A percentile compares a stretch with the other conserved stretches of the same genome.
phyloP scores from a whole-genome alignment of 2,888 invertebrate species.

The Pimpla rufipes region DNA sequence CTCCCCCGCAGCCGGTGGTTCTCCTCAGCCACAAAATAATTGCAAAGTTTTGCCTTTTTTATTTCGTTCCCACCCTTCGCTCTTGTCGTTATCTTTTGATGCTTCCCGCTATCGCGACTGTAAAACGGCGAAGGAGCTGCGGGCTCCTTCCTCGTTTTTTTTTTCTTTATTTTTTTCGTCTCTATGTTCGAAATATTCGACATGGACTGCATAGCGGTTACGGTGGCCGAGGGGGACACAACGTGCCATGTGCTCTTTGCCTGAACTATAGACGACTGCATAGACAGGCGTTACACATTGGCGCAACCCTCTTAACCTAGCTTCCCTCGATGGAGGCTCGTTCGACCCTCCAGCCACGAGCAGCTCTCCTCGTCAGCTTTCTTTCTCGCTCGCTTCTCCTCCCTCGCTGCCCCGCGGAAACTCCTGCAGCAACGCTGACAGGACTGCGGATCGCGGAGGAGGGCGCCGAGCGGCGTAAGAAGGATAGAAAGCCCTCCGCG shows the following conservation, averaged over 20 bases:
- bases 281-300: slow-evolving; percentile 45
- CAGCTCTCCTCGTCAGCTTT: slow-evolving; percentile 1
- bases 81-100: not conserved
- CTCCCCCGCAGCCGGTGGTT: not conserved
- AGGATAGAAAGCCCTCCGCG: slow-evolving; percentile 13
- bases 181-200: slow-evolving; percentile 21
- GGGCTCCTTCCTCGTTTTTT: no score
- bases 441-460: slow-evolving; percentile 9
- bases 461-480: not conserved
- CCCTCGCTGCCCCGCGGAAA: not conserved
- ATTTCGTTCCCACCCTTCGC: not conserved
- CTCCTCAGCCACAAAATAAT: slow-evolving; percentile 18
- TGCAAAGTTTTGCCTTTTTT: not conserved
- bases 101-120: not conserved
- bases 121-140: not conserved
- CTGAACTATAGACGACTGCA: not conserved
- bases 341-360: slow-evolving; percentile 21
- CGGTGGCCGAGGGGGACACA: not conserved
- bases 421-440: slow-evolving; percentile 10
- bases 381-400: slow-evolving; percentile 6
- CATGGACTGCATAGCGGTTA: slow-evolving; percentile 2
- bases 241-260: not conserved
- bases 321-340: slow-evolving; percentile 50
- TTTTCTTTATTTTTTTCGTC: no score
- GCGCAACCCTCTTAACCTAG: slow-evolving; percentile 69